Evolutionary conservation across 2,888 invertebrate species (phyloP).

Genomic region (Melanostoma mellinum): DNA sequence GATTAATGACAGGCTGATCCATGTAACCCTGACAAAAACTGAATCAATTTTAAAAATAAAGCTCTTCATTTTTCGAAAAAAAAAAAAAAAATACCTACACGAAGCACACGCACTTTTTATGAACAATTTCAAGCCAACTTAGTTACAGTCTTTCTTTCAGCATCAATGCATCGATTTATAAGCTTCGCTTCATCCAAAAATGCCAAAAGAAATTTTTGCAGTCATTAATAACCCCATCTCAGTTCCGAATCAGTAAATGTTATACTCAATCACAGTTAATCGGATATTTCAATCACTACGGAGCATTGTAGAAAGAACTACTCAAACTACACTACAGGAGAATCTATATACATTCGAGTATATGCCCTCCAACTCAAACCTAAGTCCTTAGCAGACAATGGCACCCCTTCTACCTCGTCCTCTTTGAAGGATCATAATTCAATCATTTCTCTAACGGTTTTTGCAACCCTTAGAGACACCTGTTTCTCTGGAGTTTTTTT

Average conservation of each 20-base stretch:
- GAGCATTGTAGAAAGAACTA: conserved; percentile 14
- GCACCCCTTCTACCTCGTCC: conserved; percentile 8
- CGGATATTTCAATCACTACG: conserved; percentile 61
- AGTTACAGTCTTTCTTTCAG: conserved; percentile 11
- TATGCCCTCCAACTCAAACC: neutral
- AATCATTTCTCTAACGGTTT: conserved; percentile 43
- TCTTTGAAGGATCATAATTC: conserved; percentile 65
- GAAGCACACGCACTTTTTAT: too few relatives aligned
- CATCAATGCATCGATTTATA: conserved; percentile 13
- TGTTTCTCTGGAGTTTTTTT: conserved; percentile 36
- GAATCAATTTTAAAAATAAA: neutral
- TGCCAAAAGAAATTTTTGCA: conserved; percentile 36
- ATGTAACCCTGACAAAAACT: neutral
- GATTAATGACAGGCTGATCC: neutral
- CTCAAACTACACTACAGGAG: conserved; percentile 2
- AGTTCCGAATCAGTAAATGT: conserved; percentile 49
- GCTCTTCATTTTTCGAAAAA: neutral
- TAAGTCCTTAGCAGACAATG: conserved; percentile 44
- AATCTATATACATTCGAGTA: neutral
- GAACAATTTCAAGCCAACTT: conserved; percentile 19
- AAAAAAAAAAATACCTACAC: neutral
- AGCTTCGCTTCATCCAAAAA: conserved; percentile 33
- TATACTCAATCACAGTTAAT: conserved; percentile 66
- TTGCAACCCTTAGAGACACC: conserved; percentile 40
- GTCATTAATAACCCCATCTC: conserved; percentile 59